A percentile compares a stretch with the other conserved stretches of the same genome.
These are phyloP conservation scores for Phoxinus dragarum DNA, from an alignment of 2,797 vertebrate species.

Conservation along the genomic window DNA sequence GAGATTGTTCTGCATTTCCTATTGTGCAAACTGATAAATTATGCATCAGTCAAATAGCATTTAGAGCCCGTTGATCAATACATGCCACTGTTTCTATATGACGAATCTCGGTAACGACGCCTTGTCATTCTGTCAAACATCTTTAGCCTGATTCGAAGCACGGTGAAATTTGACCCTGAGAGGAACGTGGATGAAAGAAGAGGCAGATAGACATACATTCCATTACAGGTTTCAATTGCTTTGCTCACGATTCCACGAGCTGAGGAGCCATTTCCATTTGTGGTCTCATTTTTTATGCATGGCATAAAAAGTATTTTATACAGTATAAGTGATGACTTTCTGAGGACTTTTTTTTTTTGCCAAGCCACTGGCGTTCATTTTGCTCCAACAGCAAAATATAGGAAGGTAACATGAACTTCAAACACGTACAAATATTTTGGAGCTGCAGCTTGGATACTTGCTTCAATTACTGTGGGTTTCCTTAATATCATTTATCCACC, in stretches of 20 bases:
- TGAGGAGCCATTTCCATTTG: constrained; percentile 46
- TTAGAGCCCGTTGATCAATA: constrained; percentile 76
- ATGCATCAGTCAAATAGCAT: constrained; percentile 75
- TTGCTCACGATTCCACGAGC: constrained; percentile 27
- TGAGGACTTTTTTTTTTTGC: neutral
- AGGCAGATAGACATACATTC: constrained; percentile 67
- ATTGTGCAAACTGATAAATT: constrained; percentile 76
- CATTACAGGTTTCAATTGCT: constrained; percentile 66
- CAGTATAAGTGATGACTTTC: constrained; percentile 39
- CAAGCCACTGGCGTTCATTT: neutral
- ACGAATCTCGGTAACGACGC: constrained; percentile 69
- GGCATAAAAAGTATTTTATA: constrained; percentile 49
- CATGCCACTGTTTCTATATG: constrained; percentile 66
- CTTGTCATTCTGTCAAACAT: constrained; percentile 79
- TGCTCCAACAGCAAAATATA: constrained; percentile 7
- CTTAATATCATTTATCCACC: constrained; percentile 21
- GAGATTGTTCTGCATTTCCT: constrained; percentile 72
- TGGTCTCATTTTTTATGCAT: constrained; percentile 49
- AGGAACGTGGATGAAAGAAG: constrained; percentile 65
- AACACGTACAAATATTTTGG: neutral
- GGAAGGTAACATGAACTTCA: constrained; percentile 38
- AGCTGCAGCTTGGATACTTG: neutral
- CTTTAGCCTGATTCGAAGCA: constrained; percentile 68
- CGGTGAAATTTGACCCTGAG: constrained; percentile 68
- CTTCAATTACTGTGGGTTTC: constrained; percentile 15